These are phyloP conservation scores for Knipowitschia caucasica DNA, from an alignment of 2,797 vertebrate genomes.

Conservation along the genomic window DNA sequence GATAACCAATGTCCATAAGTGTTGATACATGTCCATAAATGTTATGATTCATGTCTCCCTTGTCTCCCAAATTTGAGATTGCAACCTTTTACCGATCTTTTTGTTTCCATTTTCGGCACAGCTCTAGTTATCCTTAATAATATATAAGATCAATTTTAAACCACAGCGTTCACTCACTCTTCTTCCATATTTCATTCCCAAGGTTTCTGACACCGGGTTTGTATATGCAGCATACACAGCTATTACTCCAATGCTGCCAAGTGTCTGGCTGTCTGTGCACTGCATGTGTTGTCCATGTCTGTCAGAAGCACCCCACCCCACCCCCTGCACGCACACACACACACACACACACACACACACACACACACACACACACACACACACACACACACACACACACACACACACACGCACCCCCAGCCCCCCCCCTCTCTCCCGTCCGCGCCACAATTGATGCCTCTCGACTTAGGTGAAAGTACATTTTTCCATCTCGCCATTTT, in stretches of 20 bases:
- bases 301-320: conserved; percentile 21
- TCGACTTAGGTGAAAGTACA: conserved; percentile 16
- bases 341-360: conserved; percentile 23
- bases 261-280: conserved; percentile 42
- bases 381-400: conserved; percentile 21
- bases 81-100: too few relatives aligned
- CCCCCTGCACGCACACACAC: conserved; percentile 27
- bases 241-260: conserved; percentile 39
- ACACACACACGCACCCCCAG: conserved; percentile 22
- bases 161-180: background rate
- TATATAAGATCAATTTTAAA: background rate
- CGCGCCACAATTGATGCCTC: conserved; percentile 37
- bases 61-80: too few relatives aligned
- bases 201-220: background rate
- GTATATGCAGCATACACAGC: conserved; percentile 12
- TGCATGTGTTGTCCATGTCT: conserved; percentile 46
- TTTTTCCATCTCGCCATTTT: conserved; percentile 19
- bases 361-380: conserved; percentile 23
- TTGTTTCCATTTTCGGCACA: too few relatives aligned
- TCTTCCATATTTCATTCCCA: background rate
- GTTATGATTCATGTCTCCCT: too few relatives aligned
- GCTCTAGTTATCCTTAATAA: too few relatives aligned
- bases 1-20: too few relatives aligned
- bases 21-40: too few relatives aligned
- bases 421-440: conserved; percentile 19